A percentile compares a stretch with the other conserved stretches of the same genome.
Conservation (phyloP, 2,888 invertebrate species). For the Trachelus iudaicus region DNA sequence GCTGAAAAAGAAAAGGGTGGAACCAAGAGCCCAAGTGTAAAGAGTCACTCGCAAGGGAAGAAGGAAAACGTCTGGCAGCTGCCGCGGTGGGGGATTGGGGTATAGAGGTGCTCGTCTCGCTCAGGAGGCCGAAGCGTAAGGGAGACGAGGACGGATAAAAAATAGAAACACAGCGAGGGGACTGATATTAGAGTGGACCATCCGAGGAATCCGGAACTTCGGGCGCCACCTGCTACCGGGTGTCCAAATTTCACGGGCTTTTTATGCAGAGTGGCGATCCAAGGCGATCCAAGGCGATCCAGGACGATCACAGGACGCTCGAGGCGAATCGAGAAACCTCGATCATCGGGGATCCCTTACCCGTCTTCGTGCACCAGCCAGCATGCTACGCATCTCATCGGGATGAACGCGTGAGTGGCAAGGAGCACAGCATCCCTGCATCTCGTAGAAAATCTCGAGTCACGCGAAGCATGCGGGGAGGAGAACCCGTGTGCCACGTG, state of each 20-base stretch:
- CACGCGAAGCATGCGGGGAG: slow-evolving; percentile 1
- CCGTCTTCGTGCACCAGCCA: no score
- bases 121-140: background rate
- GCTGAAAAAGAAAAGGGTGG: background rate
- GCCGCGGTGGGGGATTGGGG: background rate
- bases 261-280: background rate
- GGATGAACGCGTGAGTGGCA: no score
- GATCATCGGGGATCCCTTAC: background rate
- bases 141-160: background rate
- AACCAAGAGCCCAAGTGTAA: background rate
- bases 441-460: slow-evolving; percentile 6
- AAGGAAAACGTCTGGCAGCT: background rate
- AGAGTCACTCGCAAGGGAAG: background rate
- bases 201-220: background rate
- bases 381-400: background rate
- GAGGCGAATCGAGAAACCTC: background rate
- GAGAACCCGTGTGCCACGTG: slow-evolving; percentile 27
- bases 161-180: background rate
- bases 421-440: background rate
- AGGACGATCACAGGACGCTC: no score
- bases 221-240: slow-evolving; percentile 13
- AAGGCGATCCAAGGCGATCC: no score
- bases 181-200: background rate
- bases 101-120: background rate
- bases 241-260: slow-evolving; percentile 8